phyloP scores from a whole-genome alignment of 2,113 vertebrate genomes.

The Hydropotes inermis region DNA sequence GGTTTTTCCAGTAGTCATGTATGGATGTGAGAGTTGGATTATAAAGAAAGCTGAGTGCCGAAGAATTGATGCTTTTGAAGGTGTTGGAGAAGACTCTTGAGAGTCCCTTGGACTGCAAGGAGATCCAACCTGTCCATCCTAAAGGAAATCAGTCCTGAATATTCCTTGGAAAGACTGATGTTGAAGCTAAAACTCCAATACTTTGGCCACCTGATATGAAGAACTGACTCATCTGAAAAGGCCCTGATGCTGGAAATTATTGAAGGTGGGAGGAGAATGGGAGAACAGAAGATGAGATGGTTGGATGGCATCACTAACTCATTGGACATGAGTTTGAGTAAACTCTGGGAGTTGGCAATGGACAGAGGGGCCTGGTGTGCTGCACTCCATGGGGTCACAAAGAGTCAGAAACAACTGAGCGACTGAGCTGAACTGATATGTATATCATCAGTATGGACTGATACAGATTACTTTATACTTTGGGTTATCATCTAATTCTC shows the following conservation, averaged over 20 bases:
- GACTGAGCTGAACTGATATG: neutral
- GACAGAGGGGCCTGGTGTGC: rapidly evolving
- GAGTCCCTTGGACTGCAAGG: neutral
- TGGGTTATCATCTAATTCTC: neutral
- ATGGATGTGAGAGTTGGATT: neutral
- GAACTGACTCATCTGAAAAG: neutral
- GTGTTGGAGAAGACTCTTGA: neutral
- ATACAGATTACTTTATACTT: neutral
- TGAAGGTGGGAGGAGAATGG: neutral
- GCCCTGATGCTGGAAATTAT: neutral
- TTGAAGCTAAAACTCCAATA: neutral
- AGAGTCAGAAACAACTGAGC: neutral
- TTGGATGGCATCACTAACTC: neutral
- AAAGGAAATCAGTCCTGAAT: neutral
- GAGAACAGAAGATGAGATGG: neutral
- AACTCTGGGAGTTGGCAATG: neutral
- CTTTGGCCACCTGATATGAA: neutral
- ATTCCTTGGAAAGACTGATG: neutral
- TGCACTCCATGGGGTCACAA: neutral
- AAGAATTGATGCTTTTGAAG: neutral
- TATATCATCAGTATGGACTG: neutral
- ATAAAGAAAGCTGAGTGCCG: rapidly evolving
- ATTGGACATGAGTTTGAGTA: neutral
- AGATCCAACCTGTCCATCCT: neutral
- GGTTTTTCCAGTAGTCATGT: neutral